A percentile compares a stretch with the other conserved stretches of the same genome.
These are phyloP conservation scores for Fragum whitleyi DNA, from an alignment of 2,888 invertebrate genomes.

Conservation along the genomic window DNA sequence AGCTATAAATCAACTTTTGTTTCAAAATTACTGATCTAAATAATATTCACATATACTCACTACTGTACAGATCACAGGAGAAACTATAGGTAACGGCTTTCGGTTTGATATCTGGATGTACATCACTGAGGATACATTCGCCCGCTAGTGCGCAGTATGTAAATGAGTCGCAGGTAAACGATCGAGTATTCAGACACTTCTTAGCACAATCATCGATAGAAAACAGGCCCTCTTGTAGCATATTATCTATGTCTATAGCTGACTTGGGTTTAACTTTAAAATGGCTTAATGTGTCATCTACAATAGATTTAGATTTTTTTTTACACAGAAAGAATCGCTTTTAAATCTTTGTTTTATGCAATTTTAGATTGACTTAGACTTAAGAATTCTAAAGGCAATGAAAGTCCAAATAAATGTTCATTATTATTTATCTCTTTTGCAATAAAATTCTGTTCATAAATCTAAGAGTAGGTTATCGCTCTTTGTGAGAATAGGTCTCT, in stretches of 20 bases:
- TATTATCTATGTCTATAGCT: constrained; percentile 2
- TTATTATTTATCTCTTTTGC: no score
- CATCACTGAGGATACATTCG: constrained; percentile 63
- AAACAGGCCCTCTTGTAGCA: constrained; percentile 35
- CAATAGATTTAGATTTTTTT: neutral
- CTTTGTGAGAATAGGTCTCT: no score
- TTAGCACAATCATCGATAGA: constrained; percentile 77
- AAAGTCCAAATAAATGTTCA: no score
- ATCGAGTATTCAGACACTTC: constrained; percentile 63
- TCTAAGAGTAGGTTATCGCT: no score
- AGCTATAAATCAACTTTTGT: neutral
- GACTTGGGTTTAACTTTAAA: constrained; percentile 29
- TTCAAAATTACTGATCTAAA: neutral
- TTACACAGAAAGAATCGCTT: no score
- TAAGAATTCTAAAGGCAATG: no score
- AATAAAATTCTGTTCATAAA: no score
- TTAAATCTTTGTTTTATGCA: no score
- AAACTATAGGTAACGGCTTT: constrained; percentile 21
- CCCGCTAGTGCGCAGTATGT: constrained; percentile 70
- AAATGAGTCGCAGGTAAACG: constrained; percentile 73
- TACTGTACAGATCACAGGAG: constrained; percentile 51
- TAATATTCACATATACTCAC: constrained; percentile 29
- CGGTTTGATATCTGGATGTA: constrained; percentile 64
- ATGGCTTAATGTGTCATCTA: constrained; percentile 46
- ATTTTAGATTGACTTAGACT: no score